Conservation (phyloP, 2,888 invertebrate species). For the Ochropleura leucogaster region DNA sequence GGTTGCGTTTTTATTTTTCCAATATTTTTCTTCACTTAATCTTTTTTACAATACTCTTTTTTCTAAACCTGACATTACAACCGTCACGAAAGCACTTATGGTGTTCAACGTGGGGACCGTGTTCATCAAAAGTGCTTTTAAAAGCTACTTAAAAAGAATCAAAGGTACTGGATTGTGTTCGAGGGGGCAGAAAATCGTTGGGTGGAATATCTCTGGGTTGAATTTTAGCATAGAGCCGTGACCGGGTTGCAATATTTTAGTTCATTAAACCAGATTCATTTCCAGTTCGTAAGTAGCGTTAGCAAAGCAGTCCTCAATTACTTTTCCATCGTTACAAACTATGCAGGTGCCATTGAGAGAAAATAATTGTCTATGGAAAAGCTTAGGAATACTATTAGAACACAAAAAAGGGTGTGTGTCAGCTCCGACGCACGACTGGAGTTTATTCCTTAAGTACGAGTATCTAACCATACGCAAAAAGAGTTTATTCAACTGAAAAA, state of each 20-base stretch:
- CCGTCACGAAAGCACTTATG: not conserved
- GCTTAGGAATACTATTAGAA: not conserved
- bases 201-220: slow-evolving; percentile 17
- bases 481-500: too few species aligned
- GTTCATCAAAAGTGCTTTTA: slow-evolving; percentile 2
- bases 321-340: not conserved
- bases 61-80: not conserved
- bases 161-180: slow-evolving; percentile 22
- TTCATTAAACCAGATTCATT: slow-evolving; percentile 32
- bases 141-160: not conserved
- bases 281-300: not conserved
- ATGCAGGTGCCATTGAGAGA: not conserved
- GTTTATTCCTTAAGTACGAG: too few species aligned
- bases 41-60: too few species aligned
- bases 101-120: not conserved
- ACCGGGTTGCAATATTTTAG: slow-evolving; percentile 38
- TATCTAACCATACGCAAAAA: too few species aligned
- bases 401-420: too few species aligned
- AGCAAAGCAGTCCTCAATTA: not conserved
- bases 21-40: not conserved
- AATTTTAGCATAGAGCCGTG: slow-evolving; percentile 36
- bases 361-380: not conserved
- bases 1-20: not conserved
- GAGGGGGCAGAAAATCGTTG: slow-evolving; percentile 29
- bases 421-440: too few species aligned